These are phyloP conservation scores for Leptinotarsa defecta DNA, from an alignment of 1,140 invertebrate genomes.

Conservation along the genomic window DNA sequence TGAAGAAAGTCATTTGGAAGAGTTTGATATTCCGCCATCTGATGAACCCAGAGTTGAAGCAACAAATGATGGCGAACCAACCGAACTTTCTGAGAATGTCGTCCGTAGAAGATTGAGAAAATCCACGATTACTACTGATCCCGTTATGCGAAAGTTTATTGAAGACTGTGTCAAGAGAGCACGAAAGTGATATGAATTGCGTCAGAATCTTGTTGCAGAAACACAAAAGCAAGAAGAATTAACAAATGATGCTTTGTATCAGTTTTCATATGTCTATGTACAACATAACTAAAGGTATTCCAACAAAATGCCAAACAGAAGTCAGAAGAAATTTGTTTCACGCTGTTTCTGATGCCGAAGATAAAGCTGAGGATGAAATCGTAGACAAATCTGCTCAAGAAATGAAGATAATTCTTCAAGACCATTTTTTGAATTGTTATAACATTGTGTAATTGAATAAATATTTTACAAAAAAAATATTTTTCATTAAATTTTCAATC, in stretches of 20 bases:
- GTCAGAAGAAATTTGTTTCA: slow-evolving; percentile 11
- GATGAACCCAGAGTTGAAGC: neutral
- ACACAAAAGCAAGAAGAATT: slow-evolving; percentile 12
- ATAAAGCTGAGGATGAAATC: slow-evolving; percentile 8
- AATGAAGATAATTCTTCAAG: slow-evolving; percentile 8
- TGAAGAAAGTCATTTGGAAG: slow-evolving; percentile 6
- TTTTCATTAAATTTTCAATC: neutral
- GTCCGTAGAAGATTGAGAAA: neutral
- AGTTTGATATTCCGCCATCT: neutral
- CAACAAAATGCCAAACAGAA: neutral
- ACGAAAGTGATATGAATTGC: slow-evolving; percentile 6
- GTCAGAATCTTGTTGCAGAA: slow-evolving; percentile 6
- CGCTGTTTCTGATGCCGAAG: neutral
- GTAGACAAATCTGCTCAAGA: neutral
- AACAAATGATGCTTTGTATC: slow-evolving; percentile 5
- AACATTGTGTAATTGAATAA: neutral
- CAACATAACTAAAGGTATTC: neutral
- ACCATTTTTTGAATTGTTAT: neutral
- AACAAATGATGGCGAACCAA: slow-evolving; percentile 7
- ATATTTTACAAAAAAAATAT: slow-evolving; percentile 5
- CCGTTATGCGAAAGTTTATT: slow-evolving; percentile 5
- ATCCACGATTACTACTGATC: slow-evolving; percentile 9
- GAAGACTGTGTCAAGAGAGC: slow-evolving; percentile 14
- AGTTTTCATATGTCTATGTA: slow-evolving; percentile 17
- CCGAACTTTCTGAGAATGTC: slow-evolving; percentile 5